Base-by-base conservation (phyloP, 2,797 vertebrate species). In the Enteromius treurensis region DNA sequence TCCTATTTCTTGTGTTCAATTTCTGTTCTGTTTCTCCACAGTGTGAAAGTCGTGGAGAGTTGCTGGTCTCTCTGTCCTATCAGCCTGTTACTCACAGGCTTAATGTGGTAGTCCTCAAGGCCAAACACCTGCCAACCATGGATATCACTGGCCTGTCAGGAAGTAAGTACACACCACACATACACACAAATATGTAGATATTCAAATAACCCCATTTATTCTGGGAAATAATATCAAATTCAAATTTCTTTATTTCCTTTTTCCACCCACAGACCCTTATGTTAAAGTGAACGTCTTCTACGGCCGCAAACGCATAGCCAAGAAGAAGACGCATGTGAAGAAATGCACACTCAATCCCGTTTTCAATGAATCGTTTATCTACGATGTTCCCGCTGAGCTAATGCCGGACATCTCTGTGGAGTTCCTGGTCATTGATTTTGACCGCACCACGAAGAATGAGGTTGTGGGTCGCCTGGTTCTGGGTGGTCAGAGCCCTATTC, bases 261-360 rank as follows among this genome's bases (percentile, higher is more conserved):
- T 45, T 58, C 45, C 60, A 2, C 19, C 10, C 15, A 29, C 81
- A 90, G 88, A 92, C 81, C 86, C 96, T 0, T 97, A 97, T 0
- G 96, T 96, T 53, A 97, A 97, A 92, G 95, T 97, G 85, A 96
- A 96, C 4, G 95, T 97, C 69, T 96, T 96, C 86, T 96, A 95
- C 1, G 95, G 95, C 1, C 91, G 95, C 77, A 95, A 96, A 84
- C 95, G 96, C 87, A 95, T 96, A 0, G 96, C 96, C 40, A 96
- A 97, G 86, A 97, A 97, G 94, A 97, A 96, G 83, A 96, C 96
- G 0, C 96, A 96, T 0, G 95, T 96, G 67, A 97, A 96, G 93
- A 96, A 96, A 90, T 95, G 96, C 93, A 96, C 96, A 68, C 92
- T 96, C 91, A 96, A 95, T 79, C 96, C 96, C 0, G 89, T 96